Percentiles rank a stretch among this genome's conserved stretches.
Evolutionary conservation across 2,888 invertebrate genomes (phyloP).

Genomic region (Melinopterus prodromus): DNA sequence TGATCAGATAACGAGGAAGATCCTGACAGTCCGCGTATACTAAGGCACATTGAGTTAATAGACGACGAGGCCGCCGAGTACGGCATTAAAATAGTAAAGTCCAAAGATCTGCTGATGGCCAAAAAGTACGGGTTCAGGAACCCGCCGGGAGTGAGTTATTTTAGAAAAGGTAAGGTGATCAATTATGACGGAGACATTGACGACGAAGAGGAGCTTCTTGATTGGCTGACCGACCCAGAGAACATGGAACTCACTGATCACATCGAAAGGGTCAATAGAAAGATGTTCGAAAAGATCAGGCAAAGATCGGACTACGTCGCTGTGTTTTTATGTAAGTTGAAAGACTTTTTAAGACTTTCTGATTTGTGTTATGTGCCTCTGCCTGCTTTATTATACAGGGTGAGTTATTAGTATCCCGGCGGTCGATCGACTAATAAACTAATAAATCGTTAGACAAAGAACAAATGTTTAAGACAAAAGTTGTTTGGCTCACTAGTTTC

Average conservation of each 20-base stretch:
- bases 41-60: constrained; percentile 88
- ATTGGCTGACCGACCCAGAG: constrained; percentile 92
- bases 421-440: no score
- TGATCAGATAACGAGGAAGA: constrained; percentile 81
- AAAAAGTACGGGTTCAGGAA: constrained; percentile 91
- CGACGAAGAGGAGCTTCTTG: constrained; percentile 87
- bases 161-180: constrained; percentile 87
- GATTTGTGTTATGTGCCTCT: neutral
- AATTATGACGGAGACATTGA: constrained; percentile 94
- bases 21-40: constrained; percentile 78
- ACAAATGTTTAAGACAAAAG: no score
- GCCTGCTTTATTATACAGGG: neutral
- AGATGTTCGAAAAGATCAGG: constrained; percentile 92
- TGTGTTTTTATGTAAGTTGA: constrained; percentile 89
- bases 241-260: constrained; percentile 95
- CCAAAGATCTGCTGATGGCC: constrained; percentile 88
- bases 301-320: constrained; percentile 90
- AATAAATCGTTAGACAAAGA: no score
- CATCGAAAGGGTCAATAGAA: constrained; percentile 89
- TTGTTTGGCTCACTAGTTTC: no score
- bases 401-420: no score
- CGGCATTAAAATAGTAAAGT: constrained; percentile 90
- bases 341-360: constrained; percentile 9
- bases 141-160: constrained; percentile 91
- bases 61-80: constrained; percentile 93